These are phyloP conservation scores for Eupsilia transversa DNA, from an alignment of 2,888 invertebrate genomes.

Conservation along the genomic window DNA sequence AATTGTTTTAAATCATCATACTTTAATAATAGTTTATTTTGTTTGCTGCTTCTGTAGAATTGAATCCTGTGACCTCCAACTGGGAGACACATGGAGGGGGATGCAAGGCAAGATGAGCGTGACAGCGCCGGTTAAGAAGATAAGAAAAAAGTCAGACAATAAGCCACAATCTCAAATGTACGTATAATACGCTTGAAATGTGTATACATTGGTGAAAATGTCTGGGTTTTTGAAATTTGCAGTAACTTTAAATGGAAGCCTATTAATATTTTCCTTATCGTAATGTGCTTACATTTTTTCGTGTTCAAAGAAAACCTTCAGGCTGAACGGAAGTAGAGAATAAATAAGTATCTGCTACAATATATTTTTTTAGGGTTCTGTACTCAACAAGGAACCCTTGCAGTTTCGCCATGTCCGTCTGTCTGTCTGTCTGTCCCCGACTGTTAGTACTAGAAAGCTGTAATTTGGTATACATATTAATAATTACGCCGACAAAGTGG, in stretches of 20 bases:
- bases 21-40: slow-evolving; percentile 85
- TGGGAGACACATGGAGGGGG: slow-evolving; percentile 93
- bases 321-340: slow-evolving; percentile 2
- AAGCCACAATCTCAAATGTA: slow-evolving; percentile 93
- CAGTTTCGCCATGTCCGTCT: too few species aligned
- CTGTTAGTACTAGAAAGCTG: too few species aligned
- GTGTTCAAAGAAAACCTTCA: slow-evolving; percentile 11
- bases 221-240: slow-evolving; percentile 67
- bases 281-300: slow-evolving; percentile 42
- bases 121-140: slow-evolving; percentile 92
- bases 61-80: slow-evolving; percentile 96
- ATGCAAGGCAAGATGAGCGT: slow-evolving; percentile 96
- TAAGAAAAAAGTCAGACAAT: slow-evolving; percentile 93
- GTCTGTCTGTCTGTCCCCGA: too few species aligned
- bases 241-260: slow-evolving; percentile 51
- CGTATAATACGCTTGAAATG: slow-evolving; percentile 87
- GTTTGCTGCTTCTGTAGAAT: slow-evolving; percentile 93
- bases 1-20: slow-evolving; percentile 70
- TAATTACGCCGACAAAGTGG: too few species aligned
- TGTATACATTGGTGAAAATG: slow-evolving; percentile 74
- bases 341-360: slow-evolving; percentile 1
- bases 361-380: too few species aligned
- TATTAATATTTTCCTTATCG: slow-evolving; percentile 52
- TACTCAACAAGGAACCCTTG: too few species aligned
- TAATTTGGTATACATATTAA: too few species aligned